phyloP scores from a whole-genome alignment of 2,113 vertebrate genomes.

The Bostrychus sinensis region DNA sequence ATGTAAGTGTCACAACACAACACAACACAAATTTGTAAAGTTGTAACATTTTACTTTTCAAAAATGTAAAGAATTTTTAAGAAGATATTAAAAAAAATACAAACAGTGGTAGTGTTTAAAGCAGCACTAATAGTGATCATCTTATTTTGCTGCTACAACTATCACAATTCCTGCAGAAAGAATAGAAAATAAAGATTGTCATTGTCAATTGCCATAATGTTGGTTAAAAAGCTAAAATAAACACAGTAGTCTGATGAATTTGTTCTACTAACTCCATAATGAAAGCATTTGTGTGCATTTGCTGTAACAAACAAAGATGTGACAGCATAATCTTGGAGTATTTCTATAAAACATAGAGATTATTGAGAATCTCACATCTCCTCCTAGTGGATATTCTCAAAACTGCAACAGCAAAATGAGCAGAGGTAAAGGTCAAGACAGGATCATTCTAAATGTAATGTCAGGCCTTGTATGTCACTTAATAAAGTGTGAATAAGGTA shows the following conservation, averaged over 20 bases:
- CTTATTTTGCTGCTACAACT: no score
- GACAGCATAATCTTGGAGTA: constrained; percentile 50
- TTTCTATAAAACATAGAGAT: constrained; percentile 42
- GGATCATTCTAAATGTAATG: background rate
- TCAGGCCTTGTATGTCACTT: constrained; percentile 6
- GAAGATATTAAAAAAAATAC: no score
- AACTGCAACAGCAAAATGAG: constrained; percentile 1
- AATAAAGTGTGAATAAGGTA: background rate
- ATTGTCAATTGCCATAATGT: constrained; percentile 19
- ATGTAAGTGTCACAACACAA: no score
- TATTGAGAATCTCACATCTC: constrained; percentile 42
- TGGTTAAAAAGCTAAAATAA: constrained; percentile 56
- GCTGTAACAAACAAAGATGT: constrained; percentile 57
- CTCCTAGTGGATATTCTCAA: constrained; percentile 62
- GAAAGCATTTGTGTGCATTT: constrained; percentile 51
- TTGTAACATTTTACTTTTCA: no score
- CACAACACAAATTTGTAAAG: no score
- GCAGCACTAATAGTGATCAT: no score
- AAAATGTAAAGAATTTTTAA: no score
- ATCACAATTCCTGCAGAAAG: no score
- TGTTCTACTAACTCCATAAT: constrained; percentile 53
- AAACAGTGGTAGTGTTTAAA: no score
- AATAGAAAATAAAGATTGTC: background rate
- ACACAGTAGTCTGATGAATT: constrained; percentile 59
- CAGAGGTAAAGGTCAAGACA: background rate